Percentiles rank a stretch among this genome's conserved stretches.
Evolutionary conservation across 2,797 vertebrate species (phyloP).

Genomic region (Crocidura indochinensis): DNA sequence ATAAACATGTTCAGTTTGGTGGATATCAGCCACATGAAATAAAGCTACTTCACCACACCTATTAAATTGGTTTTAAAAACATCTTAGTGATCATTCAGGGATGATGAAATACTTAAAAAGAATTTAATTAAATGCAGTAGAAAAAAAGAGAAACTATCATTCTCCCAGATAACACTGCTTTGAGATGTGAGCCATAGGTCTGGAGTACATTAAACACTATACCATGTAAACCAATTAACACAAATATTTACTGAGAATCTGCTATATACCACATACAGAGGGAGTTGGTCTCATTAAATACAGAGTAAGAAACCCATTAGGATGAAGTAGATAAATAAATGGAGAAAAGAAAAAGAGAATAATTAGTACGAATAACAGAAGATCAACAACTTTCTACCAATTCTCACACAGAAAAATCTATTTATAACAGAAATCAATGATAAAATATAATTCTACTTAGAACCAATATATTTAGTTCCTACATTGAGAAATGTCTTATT

Average conservation of each 20-base stretch:
- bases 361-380: constrained; percentile 2
- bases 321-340: not conserved
- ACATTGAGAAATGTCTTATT: constrained; percentile 41
- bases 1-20: not conserved
- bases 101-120: not conserved
- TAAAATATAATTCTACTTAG: constrained; percentile 61
- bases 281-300: not conserved
- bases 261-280: not conserved
- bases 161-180: not conserved
- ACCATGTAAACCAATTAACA: constrained; percentile 45
- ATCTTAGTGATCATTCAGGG: constrained; percentile 32
- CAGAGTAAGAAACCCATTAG: constrained; percentile 11
- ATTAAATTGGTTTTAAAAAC: not conserved
- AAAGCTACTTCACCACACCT: not conserved
- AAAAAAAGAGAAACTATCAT: not conserved
- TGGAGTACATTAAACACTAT: not conserved
- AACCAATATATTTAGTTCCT: constrained; percentile 38
- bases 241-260: constrained; percentile 53
- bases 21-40: constrained; percentile 28
- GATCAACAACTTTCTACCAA: not conserved
- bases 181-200: not conserved
- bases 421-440: constrained; percentile 43
- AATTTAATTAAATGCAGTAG: constrained; percentile 12
- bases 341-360: not conserved
- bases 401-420: not conserved